phyloP scores from a whole-genome alignment of 2,797 vertebrate species.

The Peromyscus melanophrys region DNA sequence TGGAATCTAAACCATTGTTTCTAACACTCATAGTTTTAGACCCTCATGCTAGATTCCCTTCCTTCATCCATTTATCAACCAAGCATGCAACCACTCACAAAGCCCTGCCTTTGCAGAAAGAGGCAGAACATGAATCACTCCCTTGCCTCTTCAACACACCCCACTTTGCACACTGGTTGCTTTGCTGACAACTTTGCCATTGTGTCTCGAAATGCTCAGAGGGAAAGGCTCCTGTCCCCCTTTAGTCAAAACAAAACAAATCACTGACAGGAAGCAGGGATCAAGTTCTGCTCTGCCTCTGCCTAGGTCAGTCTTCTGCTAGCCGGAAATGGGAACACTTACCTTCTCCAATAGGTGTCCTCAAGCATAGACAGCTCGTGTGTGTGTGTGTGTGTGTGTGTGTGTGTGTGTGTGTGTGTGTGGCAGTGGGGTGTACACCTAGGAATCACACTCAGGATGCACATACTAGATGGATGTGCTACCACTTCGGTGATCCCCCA shows the following conservation, averaged over 20 bases:
- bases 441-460: neutral
- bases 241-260: neutral
- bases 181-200: neutral
- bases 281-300: neutral
- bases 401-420: neutral
- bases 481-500: neutral
- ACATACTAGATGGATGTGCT: neutral
- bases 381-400: neutral
- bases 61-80: neutral
- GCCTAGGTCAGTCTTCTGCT: neutral
- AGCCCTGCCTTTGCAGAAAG: neutral
- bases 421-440: neutral
- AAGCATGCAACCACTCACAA: neutral
- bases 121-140: neutral
- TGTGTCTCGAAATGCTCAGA: neutral
- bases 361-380: neutral
- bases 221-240: neutral
- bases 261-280: neutral
- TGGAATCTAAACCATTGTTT: neutral
- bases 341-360: neutral
- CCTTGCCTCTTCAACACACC: neutral
- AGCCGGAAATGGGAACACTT: neutral
- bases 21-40: neutral
- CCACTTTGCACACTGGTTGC: neutral
- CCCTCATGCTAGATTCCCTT: neutral